Evolutionary conservation across 2,888 invertebrate genomes (phyloP).

Genomic region (Nomada fucata): DNA sequence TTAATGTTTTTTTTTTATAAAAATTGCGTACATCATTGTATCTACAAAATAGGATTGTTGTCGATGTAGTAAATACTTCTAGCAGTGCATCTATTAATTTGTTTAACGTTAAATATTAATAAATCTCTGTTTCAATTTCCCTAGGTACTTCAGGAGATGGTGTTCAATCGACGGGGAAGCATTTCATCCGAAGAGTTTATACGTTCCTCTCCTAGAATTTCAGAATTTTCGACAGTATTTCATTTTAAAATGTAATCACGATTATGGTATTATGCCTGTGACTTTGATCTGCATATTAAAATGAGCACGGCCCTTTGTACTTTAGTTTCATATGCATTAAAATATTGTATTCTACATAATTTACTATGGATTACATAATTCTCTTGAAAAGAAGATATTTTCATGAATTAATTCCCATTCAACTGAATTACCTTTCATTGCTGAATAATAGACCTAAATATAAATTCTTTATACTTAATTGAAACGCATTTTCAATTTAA

Average conservation of each 20-base stretch:
- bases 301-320: background rate
- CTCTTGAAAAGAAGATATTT: background rate
- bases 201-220: constrained; percentile 87
- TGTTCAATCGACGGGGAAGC: constrained; percentile 86
- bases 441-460: background rate
- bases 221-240: constrained; percentile 87
- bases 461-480: background rate
- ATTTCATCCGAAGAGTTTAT: constrained; percentile 87
- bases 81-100: background rate
- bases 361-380: constrained; percentile 14
- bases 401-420: background rate
- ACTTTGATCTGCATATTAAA: background rate
- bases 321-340: background rate
- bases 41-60: too few relatives aligned
- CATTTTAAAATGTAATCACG: constrained; percentile 84
- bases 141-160: constrained; percentile 88
- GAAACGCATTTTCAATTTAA: too few relatives aligned
- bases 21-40: too few relatives aligned
- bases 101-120: constrained; percentile 15
- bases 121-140: constrained; percentile 65
- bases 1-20: too few relatives aligned
- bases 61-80: too few relatives aligned
- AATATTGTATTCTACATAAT: background rate
- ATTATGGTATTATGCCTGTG: background rate
- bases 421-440: background rate